Evolutionary conservation across 2,888 invertebrate species (phyloP).

Genomic region (Nomada ruficornis): DNA sequence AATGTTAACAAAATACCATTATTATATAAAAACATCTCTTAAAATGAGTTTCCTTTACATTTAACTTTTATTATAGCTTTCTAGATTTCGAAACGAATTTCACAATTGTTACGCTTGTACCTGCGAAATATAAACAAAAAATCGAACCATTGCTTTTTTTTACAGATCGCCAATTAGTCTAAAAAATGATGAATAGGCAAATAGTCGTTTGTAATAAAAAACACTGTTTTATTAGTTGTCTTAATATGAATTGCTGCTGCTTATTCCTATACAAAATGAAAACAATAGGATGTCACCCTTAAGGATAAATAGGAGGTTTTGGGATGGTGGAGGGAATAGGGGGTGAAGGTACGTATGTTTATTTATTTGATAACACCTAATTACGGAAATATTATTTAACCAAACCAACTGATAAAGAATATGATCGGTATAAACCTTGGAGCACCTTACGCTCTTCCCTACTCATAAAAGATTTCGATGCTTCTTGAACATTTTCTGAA

Average conservation of each 20-base stretch:
- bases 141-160: neutral
- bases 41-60: no score
- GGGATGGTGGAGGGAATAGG: slow-evolving; percentile 81
- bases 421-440: slow-evolving; percentile 81
- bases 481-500: slow-evolving; percentile 76
- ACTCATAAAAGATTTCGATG: slow-evolving; percentile 74
- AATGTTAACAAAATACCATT: no score
- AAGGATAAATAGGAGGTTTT: slow-evolving; percentile 73
- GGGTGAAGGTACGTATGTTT: slow-evolving; percentile 65
- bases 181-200: neutral
- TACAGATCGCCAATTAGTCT: neutral
- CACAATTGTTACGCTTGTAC: neutral
- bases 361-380: slow-evolving; percentile 69
- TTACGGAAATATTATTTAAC: slow-evolving; percentile 62
- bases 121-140: neutral
- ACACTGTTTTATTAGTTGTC: slow-evolving; percentile 61
- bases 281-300: slow-evolving; percentile 57
- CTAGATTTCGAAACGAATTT: neutral
- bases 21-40: no score
- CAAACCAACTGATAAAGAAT: slow-evolving; percentile 83
- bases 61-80: no score
- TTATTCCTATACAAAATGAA: slow-evolving; percentile 64
- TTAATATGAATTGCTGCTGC: slow-evolving; percentile 54
- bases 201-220: slow-evolving; percentile 49
- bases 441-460: slow-evolving; percentile 76